phyloP scores from a whole-genome alignment of 2,113 vertebrate genomes.

The Todiramphus saurophagus region DNA sequence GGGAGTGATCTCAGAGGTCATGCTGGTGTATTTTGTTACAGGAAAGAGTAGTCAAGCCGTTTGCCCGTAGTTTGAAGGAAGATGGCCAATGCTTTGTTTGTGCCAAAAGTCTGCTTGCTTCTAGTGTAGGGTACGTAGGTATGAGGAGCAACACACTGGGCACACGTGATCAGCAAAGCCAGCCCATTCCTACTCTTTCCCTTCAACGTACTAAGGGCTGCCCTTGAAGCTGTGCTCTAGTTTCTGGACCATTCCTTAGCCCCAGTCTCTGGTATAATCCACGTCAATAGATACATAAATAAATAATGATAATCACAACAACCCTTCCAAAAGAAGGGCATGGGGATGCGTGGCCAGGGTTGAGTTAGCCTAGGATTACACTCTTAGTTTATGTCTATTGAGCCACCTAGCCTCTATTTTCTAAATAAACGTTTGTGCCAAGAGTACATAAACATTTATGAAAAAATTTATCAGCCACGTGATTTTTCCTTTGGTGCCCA shows the following conservation, averaged over 20 bases:
- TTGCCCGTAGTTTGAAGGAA: neutral
- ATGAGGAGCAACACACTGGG: neutral
- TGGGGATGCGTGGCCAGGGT: neutral
- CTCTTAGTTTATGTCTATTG: neutral
- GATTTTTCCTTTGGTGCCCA: neutral
- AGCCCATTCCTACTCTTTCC: neutral
- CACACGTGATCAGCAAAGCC: neutral
- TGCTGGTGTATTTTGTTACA: neutral
- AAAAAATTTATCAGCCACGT: neutral
- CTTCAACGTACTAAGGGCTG: neutral
- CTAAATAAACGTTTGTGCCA: neutral
- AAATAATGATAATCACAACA: neutral
- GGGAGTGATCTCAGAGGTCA: neutral
- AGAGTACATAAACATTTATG: neutral
- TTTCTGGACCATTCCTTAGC: neutral
- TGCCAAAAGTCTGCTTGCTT: neutral
- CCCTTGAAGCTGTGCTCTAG: neutral
- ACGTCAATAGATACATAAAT: neutral
- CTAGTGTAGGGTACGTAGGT: accelerated
- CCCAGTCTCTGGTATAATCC: neutral
- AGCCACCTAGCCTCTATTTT: neutral
- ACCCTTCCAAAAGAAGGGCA: neutral
- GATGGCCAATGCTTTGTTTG: neutral
- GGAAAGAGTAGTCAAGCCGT: neutral
- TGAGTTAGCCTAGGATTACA: neutral